Base-by-base conservation (phyloP, 1,140 invertebrate species). In the Drosophila ananassae region DNA sequence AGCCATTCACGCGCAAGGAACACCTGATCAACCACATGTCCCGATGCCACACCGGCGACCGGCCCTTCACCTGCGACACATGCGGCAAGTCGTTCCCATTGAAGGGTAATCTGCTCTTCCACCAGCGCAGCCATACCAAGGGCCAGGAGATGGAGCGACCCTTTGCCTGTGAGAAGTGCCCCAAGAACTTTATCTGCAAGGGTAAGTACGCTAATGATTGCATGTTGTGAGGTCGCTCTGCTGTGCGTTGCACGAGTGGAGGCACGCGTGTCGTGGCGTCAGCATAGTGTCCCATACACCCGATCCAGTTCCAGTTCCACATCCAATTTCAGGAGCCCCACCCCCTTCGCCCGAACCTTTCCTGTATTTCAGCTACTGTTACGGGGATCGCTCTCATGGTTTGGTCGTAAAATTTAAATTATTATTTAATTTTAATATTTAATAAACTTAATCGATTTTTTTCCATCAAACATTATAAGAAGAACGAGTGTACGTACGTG, bases 151-250 rank as follows among this genome's bases (percentile, higher is more conserved):
- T 97, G 67, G 97, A 98, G 89, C 93, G 98, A 60, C 98, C 98
- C 0, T 99, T 98, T 92, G 94, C 96, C 25, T 99, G 98, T 92
- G 98, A 99, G 79, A 94, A 99, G 47, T 99, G 98, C 90, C 96
- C 97, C 25, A 99, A 99, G 92, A 97, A 98, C 78, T 99, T 99
- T 93, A 96, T 98, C 92, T 96, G 98, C 91, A 99, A 99, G 93
- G 97, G 98, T 94, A 76, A 89, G 74, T 75, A 21, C 47, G 21
- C 28, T 37, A 25, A 66, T 28, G 2, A 9, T n/a, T 53, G 28
- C 44, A 37, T 67, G 41, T 52, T 61, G 17, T 17, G 17, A 17
- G 56, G 57, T 54, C 71, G 77, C 44, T 47, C 57, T 77, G 77
- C 55, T 48, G 48, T 47, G 67, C 59, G 68, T 61, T 52, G 44